Evolutionary conservation across 1,140 invertebrate genomes (phyloP).

Genomic region (Penaeus vannamei): DNA sequence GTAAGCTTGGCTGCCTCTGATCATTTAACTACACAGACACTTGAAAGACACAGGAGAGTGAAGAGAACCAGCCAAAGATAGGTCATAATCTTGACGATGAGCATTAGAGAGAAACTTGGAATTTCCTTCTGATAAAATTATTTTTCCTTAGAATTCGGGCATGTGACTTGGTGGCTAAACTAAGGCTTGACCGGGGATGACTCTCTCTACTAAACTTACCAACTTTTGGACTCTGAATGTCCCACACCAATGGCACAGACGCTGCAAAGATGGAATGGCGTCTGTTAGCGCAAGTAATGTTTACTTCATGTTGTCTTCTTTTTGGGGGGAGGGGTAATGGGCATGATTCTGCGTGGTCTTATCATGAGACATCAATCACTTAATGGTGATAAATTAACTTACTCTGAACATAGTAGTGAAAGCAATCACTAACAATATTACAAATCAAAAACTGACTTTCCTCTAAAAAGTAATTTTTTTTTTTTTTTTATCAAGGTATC

Average conservation of each 20-base stretch:
- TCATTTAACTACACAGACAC: no score
- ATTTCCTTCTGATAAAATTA: no score
- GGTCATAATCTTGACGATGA: no score
- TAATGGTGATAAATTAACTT: no score
- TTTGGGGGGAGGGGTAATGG: neutral
- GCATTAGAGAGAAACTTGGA: no score
- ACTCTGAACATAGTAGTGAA: neutral
- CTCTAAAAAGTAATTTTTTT: no score
- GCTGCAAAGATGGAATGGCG: constrained; percentile 64
- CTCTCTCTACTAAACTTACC: constrained; percentile 58
- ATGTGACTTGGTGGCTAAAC: constrained; percentile 36
- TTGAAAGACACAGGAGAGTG: no score
- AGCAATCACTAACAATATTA: neutral
- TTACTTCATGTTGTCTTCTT: no score
- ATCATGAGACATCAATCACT: neutral
- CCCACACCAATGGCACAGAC: constrained; percentile 64
- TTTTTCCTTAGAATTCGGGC: constrained; percentile 46
- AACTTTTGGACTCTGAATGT: constrained; percentile 64
- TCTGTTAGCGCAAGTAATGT: constrained; percentile 48
- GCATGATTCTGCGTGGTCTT: neutral
- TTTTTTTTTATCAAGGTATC: no score
- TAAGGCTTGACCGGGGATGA: constrained; percentile 46
- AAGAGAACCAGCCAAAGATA: no score
- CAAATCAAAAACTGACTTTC: no score
- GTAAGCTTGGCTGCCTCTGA: no score